A percentile compares a stretch with the other conserved stretches of the same genome.
phyloP scores from a whole-genome alignment of 2,888 invertebrate species.

The Phoenoteleia sp. region DNA sequence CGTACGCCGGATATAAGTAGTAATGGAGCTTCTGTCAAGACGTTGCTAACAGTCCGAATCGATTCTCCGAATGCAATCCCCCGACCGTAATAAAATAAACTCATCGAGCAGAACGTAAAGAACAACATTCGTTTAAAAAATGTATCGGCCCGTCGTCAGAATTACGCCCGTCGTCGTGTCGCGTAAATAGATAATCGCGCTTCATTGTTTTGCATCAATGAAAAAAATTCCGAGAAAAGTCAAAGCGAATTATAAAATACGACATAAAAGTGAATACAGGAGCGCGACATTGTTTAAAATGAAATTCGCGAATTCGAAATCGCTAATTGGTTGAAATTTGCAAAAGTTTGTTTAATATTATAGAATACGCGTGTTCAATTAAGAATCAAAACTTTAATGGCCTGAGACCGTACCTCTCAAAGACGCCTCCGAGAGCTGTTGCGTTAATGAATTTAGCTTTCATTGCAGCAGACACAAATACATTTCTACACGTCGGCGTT shows the following conservation, averaged over 20 bases:
- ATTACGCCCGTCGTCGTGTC: constrained; percentile 52
- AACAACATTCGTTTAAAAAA: constrained; percentile 57
- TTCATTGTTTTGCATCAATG: constrained; percentile 68
- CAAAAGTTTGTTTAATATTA: constrained; percentile 59
- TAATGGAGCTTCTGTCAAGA: constrained; percentile 38
- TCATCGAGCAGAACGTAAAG: constrained; percentile 11
- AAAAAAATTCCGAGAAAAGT: constrained; percentile 61
- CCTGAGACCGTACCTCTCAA: constrained; percentile 25
- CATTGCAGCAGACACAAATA: background rate
- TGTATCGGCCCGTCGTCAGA: constrained; percentile 50
- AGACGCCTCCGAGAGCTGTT: constrained; percentile 10
- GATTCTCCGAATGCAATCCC: constrained; percentile 12
- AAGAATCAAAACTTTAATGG: constrained; percentile 43
- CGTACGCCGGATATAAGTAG: constrained; percentile 42
- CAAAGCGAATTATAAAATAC: constrained; percentile 64
- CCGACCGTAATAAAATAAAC: constrained; percentile 24
- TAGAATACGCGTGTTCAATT: constrained; percentile 48
- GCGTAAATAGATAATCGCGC: constrained; percentile 64
- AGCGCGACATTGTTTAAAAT: constrained; percentile 65
- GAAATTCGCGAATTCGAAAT: constrained; percentile 53
- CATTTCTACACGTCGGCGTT: background rate
- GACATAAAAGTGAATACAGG: constrained; percentile 62
- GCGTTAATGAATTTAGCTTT: constrained; percentile 30
- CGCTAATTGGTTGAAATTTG: constrained; percentile 57
- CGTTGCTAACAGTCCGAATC: constrained; percentile 40